Base-by-base conservation (phyloP, 2,113 vertebrate genomes). In the Junco hyemalis region DNA sequence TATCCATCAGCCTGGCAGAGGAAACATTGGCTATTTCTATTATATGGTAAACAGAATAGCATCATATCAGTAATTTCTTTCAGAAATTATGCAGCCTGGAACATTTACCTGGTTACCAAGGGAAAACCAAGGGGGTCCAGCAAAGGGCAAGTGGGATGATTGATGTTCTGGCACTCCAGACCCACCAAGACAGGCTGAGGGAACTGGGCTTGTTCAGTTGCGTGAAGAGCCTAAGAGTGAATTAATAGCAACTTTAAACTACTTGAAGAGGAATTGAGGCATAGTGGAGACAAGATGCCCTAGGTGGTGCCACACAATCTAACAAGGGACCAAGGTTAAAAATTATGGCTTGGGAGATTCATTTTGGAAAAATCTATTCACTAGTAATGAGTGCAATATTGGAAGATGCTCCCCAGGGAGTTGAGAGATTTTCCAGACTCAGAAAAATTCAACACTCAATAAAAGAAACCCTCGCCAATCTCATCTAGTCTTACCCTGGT, bases 1-100 rank as follows among this genome's bases (percentile, higher is more conserved):
- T 22, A 85, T 97, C 69, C 95, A 84, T 48, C 92, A 81, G 7
- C 44, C 95, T 81, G 91, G 83, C 48, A 69, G 50, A 48, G 64
- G 44, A 64, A 94, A 66, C 18, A 86, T 96, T 42, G 93, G 95
- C 29, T 96, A 97, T 47, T 97, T 98, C 93, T 98, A 98, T 72
- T 98, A 97, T 26, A 93, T 98, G 97, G 97, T 98, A 95, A 95
- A 28, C 4, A 59, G 11, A 84, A 82, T 16, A 77, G 4, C 16
- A 25, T 14, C 8, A 6, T 21, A 60, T 31, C 24, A 44, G 4
- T 54, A 25, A 50, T 79, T 65, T 72, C 0, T 33, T 68, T 53
- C 10, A 68, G 44, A 51, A 81, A 81, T 66, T 26, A 20, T 64
- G 8, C 8, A 60, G 3, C 9, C 2, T 8, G 38, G 28, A 54